A percentile compares a stretch with the other conserved stretches of the same genome.
Evolutionary conservation across 2,797 vertebrate species (phyloP).

Genomic region (Geotria australis): DNA sequence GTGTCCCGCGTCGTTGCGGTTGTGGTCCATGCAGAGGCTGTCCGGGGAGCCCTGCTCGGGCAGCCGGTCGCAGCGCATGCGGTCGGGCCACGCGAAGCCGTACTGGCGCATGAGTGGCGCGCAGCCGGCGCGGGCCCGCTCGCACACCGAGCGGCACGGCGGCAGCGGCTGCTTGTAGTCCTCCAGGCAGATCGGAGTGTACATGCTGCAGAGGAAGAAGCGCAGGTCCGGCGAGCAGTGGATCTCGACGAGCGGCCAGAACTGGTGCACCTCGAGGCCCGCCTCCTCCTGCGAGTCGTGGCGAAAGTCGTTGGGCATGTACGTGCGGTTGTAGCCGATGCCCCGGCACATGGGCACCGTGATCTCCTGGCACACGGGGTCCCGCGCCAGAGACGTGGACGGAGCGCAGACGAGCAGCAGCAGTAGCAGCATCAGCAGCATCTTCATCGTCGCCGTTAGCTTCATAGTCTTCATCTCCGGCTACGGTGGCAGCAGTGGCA

Average conservation of each 20-base stretch:
- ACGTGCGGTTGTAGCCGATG: conserved; percentile 91
- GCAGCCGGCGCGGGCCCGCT: conserved; percentile 72
- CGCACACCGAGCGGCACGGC: conserved; percentile 71
- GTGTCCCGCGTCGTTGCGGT: conserved; percentile 30
- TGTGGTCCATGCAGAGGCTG: conserved; percentile 93
- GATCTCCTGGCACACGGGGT: conserved; percentile 79
- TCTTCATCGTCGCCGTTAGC: no score
- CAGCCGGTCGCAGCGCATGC: conserved; percentile 75
- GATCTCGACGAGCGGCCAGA: conserved; percentile 94
- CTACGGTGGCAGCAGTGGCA: no score
- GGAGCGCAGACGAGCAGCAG: no score
- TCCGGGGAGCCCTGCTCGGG: conserved; percentile 62
- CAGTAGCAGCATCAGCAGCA: no score
- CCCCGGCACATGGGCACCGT: conserved; percentile 78
- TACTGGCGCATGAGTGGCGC: conserved; percentile 95
- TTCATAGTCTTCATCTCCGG: no score
- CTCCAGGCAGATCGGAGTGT: conserved; percentile 82
- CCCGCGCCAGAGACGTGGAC: conserved; percentile 5
- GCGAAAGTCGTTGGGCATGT: conserved; percentile 98
- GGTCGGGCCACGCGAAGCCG: conserved; percentile 88
- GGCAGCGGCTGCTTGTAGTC: conserved; percentile 93
- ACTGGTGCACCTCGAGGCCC: conserved; percentile 89
- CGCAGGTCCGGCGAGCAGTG: conserved; percentile 68
- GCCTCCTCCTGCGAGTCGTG: conserved; percentile 97
- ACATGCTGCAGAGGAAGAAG: conserved; percentile 96